Evolutionary conservation across 1,140 invertebrate species (phyloP).

Genomic region (Zelostemma sp.): DNA sequence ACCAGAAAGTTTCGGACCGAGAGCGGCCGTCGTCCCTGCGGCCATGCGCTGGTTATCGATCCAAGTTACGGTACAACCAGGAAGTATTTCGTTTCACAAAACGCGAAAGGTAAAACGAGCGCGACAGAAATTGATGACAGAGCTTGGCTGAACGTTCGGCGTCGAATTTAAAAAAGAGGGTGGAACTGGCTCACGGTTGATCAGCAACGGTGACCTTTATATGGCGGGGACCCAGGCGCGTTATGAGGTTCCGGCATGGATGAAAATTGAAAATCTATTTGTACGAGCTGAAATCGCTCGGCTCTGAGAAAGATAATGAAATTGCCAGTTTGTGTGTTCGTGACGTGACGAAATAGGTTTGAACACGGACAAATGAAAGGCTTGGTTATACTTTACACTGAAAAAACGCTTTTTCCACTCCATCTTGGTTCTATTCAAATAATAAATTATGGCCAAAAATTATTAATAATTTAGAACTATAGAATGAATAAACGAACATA

Average conservation of each 20-base stretch:
- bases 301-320: slow-evolving; percentile 17
- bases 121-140: slow-evolving; percentile 44
- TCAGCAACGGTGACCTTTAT: slow-evolving; percentile 24
- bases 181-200: slow-evolving; percentile 2
- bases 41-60: slow-evolving; percentile 61
- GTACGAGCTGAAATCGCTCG: slow-evolving; percentile 27
- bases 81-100: slow-evolving; percentile 55
- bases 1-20: slow-evolving; percentile 53
- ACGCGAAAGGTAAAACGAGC: slow-evolving; percentile 46
- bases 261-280: slow-evolving; percentile 44
- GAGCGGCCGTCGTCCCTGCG: slow-evolving; percentile 46
- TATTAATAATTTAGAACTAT: too few relatives aligned
- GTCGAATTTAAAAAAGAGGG: slow-evolving; percentile 33
- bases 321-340: slow-evolving; percentile 24
- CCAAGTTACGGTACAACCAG: slow-evolving; percentile 46
- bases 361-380: slow-evolving; percentile 10
- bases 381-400: too few relatives aligned
- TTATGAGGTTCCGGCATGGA: slow-evolving; percentile 19
- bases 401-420: too few relatives aligned
- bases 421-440: too few relatives aligned
- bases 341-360: slow-evolving; percentile 14
- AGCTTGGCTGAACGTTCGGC: slow-evolving; percentile 10
- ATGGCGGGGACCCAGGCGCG: slow-evolving; percentile 9
- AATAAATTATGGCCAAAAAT: too few relatives aligned
- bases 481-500: too few relatives aligned